Evolutionary conservation across 2,113 vertebrate species (phyloP).

Genomic region (Odocoileus hemionus): DNA sequence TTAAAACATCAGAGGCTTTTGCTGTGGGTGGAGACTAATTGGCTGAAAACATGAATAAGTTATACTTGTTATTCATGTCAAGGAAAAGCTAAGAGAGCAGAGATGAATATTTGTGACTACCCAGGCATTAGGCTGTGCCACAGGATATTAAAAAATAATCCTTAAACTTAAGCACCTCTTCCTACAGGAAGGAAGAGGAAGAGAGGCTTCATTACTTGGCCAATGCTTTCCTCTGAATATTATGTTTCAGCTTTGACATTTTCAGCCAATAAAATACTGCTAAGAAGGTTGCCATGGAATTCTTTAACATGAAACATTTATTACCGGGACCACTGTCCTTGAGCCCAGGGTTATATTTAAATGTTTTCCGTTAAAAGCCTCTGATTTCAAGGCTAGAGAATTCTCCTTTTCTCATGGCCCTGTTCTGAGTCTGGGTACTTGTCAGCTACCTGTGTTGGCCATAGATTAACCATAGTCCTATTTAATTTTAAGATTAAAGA

Average conservation of each 20-base stretch:
- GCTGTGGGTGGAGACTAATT: conserved; percentile 53
- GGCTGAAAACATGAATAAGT: conserved; percentile 68
- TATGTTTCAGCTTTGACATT: conserved; percentile 41
- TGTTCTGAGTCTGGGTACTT: neutral
- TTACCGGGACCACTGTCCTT: neutral
- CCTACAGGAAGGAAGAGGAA: neutral
- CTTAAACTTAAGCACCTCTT: conserved; percentile 8
- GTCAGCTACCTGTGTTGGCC: neutral
- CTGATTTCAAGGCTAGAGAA: neutral
- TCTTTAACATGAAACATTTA: conserved; percentile 3
- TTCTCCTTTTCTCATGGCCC: neutral
- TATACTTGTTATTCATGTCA: conserved; percentile 50
- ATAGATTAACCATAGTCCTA: neutral
- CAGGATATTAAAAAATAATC: conserved; percentile 23
- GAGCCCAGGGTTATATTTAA: neutral
- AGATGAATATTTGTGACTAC: neutral
- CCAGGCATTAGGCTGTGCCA: neutral
- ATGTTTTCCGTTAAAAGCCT: conserved; percentile 6
- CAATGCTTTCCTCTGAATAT: neutral
- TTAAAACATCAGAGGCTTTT: conserved; percentile 37
- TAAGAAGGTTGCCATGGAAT: neutral
- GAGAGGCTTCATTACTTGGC: conserved; percentile 10
- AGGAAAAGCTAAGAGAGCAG: conserved; percentile 38
- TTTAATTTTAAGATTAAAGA: neutral
- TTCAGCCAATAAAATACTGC: conserved; percentile 32